Conservation (phyloP, 2,113 vertebrate genomes). For the Scophthalmus maximus region DNA sequence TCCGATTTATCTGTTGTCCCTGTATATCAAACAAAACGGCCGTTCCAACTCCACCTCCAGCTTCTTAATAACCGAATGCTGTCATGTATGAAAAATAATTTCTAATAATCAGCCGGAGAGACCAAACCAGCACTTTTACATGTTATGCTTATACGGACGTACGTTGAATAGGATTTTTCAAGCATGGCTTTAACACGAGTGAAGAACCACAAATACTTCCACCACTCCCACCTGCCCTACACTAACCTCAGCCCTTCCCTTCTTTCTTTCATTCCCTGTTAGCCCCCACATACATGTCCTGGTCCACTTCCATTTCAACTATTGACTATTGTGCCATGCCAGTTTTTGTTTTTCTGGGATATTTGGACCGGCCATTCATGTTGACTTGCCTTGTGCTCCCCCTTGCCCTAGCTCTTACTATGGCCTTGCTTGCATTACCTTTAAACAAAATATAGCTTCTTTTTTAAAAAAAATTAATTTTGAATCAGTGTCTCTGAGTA, state of each 20-base stretch:
- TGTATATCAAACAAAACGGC: neutral
- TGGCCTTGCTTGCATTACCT: neutral
- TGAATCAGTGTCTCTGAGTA: too few relatives aligned
- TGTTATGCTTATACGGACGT: too few relatives aligned
- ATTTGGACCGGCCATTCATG: too few relatives aligned
- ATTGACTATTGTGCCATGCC: neutral
- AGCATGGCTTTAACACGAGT: too few relatives aligned
- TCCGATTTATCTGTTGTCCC: neutral
- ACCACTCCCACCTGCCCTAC: too few relatives aligned
- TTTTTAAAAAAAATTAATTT: too few relatives aligned
- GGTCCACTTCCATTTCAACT: neutral
- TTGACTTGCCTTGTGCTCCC: neutral
- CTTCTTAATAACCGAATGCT: too few relatives aligned
- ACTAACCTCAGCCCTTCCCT: neutral
- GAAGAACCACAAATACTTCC: too few relatives aligned
- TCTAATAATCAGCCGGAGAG: too few relatives aligned
- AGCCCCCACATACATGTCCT: neutral
- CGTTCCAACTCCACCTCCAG: neutral
- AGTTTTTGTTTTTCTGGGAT: neutral
- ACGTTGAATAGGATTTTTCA: too few relatives aligned
- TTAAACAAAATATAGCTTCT: too few relatives aligned
- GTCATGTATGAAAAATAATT: too few relatives aligned
- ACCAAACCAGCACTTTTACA: neutral
- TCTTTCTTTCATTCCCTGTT: neutral
- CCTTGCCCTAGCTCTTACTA: neutral